These are phyloP conservation scores for Enteromius trimaculatus DNA, from an alignment of 2,797 vertebrate species.

Conservation along the genomic window DNA sequence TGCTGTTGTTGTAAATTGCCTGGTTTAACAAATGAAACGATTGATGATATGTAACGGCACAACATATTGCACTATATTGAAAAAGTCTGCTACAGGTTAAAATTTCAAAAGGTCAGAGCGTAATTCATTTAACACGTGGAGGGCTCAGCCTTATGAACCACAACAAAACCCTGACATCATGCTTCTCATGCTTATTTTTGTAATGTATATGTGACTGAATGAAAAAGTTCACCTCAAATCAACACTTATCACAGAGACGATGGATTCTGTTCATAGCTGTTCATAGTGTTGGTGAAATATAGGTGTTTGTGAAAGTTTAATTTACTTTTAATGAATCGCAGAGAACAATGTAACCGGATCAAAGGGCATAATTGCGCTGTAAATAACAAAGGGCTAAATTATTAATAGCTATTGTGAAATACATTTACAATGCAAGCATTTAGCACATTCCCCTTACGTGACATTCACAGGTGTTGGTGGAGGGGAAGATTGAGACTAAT, in stretches of 20 bases:
- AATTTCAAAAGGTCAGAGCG: slow-evolving; percentile 73
- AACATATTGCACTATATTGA: slow-evolving; percentile 20
- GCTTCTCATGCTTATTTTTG: slow-evolving; percentile 55
- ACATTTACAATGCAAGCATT: slow-evolving; percentile 1
- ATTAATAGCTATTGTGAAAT: slow-evolving; percentile 38
- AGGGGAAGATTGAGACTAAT: slow-evolving; percentile 51
- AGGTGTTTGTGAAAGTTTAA: slow-evolving; percentile 34
- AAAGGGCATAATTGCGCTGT: slow-evolving; percentile 6
- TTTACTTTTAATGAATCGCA: slow-evolving; percentile 38
- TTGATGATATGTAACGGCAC: not conserved
- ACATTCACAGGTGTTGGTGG: slow-evolving; percentile 53
- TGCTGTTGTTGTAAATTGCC: not conserved
- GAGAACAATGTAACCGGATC: slow-evolving; percentile 32
- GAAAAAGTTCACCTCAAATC: slow-evolving; percentile 15
- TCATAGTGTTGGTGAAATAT: slow-evolving; percentile 32
- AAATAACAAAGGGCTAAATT: slow-evolving; percentile 42
- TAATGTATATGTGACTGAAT: slow-evolving; percentile 16
- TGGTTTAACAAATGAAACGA: not conserved
- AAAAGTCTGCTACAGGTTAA: slow-evolving; percentile 64
- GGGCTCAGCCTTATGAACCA: slow-evolving; percentile 63
- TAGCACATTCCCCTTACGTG: slow-evolving; percentile 35
- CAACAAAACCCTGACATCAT: slow-evolving; percentile 76
- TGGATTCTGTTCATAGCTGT: slow-evolving; percentile 10
- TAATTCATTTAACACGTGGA: slow-evolving; percentile 80
- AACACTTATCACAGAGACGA: not conserved